Evolutionary conservation across 2,113 vertebrate species (phyloP), one percentile per base, ranked within the genome.

Genomic region (Gnathonemus longibarbis): DNA sequence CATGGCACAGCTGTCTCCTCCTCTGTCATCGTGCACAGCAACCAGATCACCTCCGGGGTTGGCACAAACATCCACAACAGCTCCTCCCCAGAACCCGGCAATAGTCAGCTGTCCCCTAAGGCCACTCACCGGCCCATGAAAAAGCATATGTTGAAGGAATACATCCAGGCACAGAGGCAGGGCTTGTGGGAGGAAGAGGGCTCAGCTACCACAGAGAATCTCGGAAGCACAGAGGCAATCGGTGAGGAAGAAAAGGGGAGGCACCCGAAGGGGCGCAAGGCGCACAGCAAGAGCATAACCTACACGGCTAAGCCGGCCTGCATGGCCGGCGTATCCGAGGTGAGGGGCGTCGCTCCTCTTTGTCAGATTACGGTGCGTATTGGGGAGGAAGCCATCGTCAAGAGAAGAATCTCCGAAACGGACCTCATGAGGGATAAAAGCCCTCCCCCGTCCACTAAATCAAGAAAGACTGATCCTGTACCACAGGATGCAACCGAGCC

Each of bases 311-410:
- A 97, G 92, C 96, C 96, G 9, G 94, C 95, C 2, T 96, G 95
- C 0, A 90, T 93, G 87, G 94, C 95, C 0, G 50, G 91, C 0
- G 91, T 94, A 8, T 94, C 96, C 27, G 95, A 95, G 45, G 93
- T 94, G 93, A 96, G 95, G 21, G 93, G 96, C 0, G 90, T 94
- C 1, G 97, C 97, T 3, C 97, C 97, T 0, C 95, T 98, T 84
- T 98, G 97, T 92, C 97, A 97, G 94, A 98, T 98, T 92, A 98
- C 97, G n/a, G 97, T 98, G 77, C 96, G 97, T 4, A 98, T 98
- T 0, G 97, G 97, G 0, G 97, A 98, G 91, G 97, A 98, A 92
- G 97, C 97, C 66, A 97, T 98, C 9, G 97, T 98, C 42, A 98
- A 98, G 93, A 95, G 97, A 19, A 97, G 97, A 84, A 98, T 98